These are phyloP conservation scores for Propithecus deckenii DNA, from an alignment of 2,797 vertebrate genomes.

Conservation along the genomic window DNA sequence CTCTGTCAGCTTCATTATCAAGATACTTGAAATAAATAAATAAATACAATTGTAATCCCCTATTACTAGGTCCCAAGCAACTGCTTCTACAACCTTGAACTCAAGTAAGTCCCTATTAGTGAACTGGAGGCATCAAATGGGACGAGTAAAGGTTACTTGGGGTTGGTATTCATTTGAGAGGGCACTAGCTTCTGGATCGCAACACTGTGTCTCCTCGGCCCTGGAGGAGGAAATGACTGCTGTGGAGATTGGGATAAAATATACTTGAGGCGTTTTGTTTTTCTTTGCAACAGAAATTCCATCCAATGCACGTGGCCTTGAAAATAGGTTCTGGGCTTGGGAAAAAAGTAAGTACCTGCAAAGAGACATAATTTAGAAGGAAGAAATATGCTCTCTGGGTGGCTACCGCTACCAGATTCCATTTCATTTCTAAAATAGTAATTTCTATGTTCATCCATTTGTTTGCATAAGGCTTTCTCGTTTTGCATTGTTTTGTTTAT, in stretches of 20 bases:
- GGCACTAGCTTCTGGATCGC: background rate
- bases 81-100: slow-evolving; percentile 17
- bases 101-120: background rate
- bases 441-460: slow-evolving; percentile 41
- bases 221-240: background rate
- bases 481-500: slow-evolving; percentile 66
- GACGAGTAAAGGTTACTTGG: background rate
- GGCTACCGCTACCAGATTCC: background rate
- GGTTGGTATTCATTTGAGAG: background rate
- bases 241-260: background rate
- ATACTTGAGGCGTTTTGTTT: slow-evolving; percentile 17
- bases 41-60: background rate
- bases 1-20: background rate
- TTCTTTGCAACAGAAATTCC: slow-evolving; percentile 54
- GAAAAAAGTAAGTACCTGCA: slow-evolving; percentile 17
- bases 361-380: slow-evolving; percentile 16
- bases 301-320: background rate
- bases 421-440: slow-evolving; percentile 54
- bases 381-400: slow-evolving; percentile 15
- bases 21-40: background rate
- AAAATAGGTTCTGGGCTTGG: slow-evolving; percentile 34
- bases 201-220: background rate
- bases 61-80: background rate
- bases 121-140: background rate
- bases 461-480: slow-evolving; percentile 47